Base-by-base conservation (phyloP, 2,888 invertebrate species). In the Neocrepidodera transversa region DNA sequence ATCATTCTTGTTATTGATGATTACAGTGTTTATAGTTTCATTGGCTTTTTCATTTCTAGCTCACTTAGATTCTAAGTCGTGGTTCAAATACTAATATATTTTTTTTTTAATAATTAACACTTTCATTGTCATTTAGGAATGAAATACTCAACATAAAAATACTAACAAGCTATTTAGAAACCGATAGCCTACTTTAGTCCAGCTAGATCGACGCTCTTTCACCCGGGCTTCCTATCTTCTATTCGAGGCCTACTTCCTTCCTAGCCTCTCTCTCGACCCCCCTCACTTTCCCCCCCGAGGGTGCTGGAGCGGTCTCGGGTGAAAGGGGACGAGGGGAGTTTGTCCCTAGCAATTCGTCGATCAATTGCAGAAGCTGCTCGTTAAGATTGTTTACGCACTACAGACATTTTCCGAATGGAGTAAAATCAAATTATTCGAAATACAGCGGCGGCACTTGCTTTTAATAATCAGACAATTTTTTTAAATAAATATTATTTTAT, bases 261-360 rank as follows among this genome's bases (percentile, higher is more conserved):
- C 56, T 42, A 32, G 36, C 51, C 35, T 20, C 13, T 48, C 57
- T 55, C 60, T 49, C 62, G 45, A 42, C 20, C 18, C 53, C 54
- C 26, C 32, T 16, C 38, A 51, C 49, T 47, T 53, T 40, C 13
- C 58, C 60, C 60, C 58, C 60, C 65, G 57, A 70, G 54, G 49
- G 62, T 64, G 57, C 54, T 76, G 81, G 42, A 45, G 45, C 7
- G 45, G 16, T 8, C 40, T 14, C 40, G 40, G 40, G 40, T 11
- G 20, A 45, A 28, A 45, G 43, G 35, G 14, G 35, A 20, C 2
- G 20, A 35, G 16, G 32, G 82, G 83, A 79, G 61, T 60, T 65
- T 65, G 59, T 64, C 66, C 65, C 69, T 67, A 71, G 69, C 69
- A 83, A 83, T 80, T 83, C 63, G 56, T 62, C 83, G 82, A 81